A percentile compares a stretch with the other conserved stretches of the same genome.
Conservation (phyloP, 2,113 vertebrate species). For the Australoheros scitulus region DNA sequence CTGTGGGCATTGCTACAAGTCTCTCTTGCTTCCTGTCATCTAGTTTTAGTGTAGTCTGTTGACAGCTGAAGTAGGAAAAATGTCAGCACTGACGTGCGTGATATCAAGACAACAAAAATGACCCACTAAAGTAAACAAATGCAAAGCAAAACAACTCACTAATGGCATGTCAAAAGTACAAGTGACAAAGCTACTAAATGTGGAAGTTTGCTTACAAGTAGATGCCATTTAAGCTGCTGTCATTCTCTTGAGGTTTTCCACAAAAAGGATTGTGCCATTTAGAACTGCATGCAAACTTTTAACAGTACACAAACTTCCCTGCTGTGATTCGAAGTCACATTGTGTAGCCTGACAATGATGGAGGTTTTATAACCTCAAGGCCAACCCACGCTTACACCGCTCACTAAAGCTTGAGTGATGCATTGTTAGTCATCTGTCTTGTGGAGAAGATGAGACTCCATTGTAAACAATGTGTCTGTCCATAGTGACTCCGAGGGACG, state of each 20-base stretch:
- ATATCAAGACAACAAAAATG: constrained; percentile 41
- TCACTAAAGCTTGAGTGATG: not conserved
- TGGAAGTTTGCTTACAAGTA: not conserved
- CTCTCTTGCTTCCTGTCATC: constrained; percentile 33
- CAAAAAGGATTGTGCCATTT: not conserved
- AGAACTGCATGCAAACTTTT: constrained; percentile 16
- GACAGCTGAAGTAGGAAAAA: constrained; percentile 33
- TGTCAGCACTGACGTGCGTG: not conserved
- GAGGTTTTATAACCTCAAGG: constrained; percentile 4
- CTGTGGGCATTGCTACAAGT: not conserved
- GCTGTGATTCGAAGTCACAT: not conserved
- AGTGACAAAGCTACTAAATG: not conserved
- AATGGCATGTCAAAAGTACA: not conserved
- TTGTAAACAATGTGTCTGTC: not conserved
- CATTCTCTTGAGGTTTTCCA: not conserved
- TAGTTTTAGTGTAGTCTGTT: not conserved
- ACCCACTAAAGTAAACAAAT: constrained; percentile 45
- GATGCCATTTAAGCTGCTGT: not conserved
- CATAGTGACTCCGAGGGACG: not conserved
- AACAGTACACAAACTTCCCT: not conserved
- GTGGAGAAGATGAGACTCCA: not conserved
- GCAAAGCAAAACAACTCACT: constrained; percentile 17
- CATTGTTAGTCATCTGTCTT: constrained; percentile 19
- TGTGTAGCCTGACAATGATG: not conserved
- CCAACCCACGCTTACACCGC: not conserved